Evolutionary conservation across 2,113 vertebrate genomes (phyloP).

Genomic region (Amphiprion ocellaris): DNA sequence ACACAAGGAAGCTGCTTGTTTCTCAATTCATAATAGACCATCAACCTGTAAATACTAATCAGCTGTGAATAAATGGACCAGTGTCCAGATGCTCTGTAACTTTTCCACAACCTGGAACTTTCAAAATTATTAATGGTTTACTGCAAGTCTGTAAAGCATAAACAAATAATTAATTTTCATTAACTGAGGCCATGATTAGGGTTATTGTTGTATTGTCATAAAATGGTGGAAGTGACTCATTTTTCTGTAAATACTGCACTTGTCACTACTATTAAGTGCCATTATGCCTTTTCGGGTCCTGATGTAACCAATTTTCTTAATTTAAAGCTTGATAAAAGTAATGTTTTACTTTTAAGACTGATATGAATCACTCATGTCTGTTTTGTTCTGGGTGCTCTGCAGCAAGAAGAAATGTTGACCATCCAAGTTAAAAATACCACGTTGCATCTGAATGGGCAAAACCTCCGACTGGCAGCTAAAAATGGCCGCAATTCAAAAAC

Average conservation of each 20-base stretch:
- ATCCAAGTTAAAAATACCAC: slow-evolving; percentile 75
- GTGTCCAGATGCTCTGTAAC: not conserved
- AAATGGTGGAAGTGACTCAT: not conserved
- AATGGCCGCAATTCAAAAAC: slow-evolving; percentile 68
- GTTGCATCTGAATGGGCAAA: slow-evolving; percentile 80
- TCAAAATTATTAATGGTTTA: not conserved
- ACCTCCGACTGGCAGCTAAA: slow-evolving; percentile 74
- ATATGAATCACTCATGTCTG: slow-evolving; percentile 21
- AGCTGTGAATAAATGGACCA: not conserved
- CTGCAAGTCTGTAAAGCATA: not conserved
- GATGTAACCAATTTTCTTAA: not conserved
- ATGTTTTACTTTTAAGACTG: not conserved
- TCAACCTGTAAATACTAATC: too few species aligned
- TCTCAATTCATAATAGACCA: too few species aligned
- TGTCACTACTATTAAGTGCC: not conserved
- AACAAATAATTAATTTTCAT: not conserved
- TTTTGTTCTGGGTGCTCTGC: slow-evolving; percentile 68
- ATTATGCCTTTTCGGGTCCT: not conserved
- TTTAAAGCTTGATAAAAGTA: not conserved
- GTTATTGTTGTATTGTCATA: not conserved
- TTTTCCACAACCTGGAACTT: not conserved
- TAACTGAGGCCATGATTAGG: not conserved
- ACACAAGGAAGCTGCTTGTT: too few species aligned
- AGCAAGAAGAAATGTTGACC: slow-evolving; percentile 68
- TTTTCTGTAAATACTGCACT: not conserved